These are phyloP conservation scores for Formicarius rufipectus DNA, from an alignment of 2,113 vertebrate species.

Conservation along the genomic window DNA sequence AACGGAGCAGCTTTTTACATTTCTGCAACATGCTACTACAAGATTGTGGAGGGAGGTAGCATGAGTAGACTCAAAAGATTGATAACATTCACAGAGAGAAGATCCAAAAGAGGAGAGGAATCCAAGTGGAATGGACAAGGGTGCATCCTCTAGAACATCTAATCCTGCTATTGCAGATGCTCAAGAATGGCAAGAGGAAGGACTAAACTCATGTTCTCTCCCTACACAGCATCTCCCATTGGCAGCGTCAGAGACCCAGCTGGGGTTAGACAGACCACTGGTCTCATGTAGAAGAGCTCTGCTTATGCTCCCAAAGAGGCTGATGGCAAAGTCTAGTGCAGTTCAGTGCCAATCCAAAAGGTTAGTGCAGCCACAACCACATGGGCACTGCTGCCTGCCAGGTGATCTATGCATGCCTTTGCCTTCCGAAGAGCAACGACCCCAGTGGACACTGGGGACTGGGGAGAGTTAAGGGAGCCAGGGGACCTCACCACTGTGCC, in stretches of 20 bases:
- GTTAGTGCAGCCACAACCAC: not conserved
- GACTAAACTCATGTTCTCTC: not conserved
- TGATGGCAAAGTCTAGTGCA: not conserved
- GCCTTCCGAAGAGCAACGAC: not conserved
- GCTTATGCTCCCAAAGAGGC: fast-evolving
- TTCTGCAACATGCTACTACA: not conserved
- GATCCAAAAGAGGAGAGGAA: not conserved
- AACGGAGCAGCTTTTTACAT: not conserved
- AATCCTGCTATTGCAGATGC: not conserved
- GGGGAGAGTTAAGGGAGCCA: not conserved
- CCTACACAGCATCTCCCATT: not conserved
- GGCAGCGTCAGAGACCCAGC: not conserved
- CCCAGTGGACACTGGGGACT: fast-evolving
- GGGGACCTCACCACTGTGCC: not conserved
- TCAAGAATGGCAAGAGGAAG: not conserved
- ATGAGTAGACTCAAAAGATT: not conserved
- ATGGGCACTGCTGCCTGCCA: not conserved
- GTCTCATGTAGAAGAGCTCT: not conserved
- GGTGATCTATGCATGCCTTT: not conserved
- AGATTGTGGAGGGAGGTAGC: not conserved
- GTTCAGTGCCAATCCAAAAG: not conserved
- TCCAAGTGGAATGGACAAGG: not conserved
- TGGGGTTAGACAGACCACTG: not conserved
- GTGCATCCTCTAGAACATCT: not conserved
- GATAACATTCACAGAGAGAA: not conserved